Base-by-base conservation (phyloP, 2,113 vertebrate species). In the Daboia siamensis region DNA sequence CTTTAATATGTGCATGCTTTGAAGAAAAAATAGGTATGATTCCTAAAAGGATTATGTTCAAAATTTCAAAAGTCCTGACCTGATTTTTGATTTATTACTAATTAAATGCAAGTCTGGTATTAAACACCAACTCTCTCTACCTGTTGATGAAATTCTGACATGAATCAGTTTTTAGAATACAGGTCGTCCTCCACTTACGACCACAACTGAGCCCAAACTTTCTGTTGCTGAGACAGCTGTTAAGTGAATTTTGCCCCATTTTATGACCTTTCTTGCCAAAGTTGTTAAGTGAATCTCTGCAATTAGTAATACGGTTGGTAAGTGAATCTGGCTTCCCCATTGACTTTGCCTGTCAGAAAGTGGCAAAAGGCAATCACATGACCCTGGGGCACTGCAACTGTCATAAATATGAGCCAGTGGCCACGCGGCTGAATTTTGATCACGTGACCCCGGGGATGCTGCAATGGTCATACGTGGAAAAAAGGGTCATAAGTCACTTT, bases 81-180 rank as follows among this genome's bases (percentile, higher is more conserved):
- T 57, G 84, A 48, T 17, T 74, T 74, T 87, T 87, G n/a, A 9
- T 54, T 69, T 88, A 29, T 39, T 46, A 33, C 74, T 80, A 80
- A 92, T 74, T 92, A 74, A 52, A 88, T 0, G 64, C 54, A 20
- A 84, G 48, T 74, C 74, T 89, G n/a, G 54, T 89, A 8, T 51
- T 91, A 92, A 61, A 0, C 0, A 0, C 1, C 1, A 87, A 1
- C 23, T 12, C 87, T 54, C 11, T 74, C 0, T 2, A 24, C n/a
- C 1, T 26, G 56, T 87, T 33, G 92, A 13, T 1, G 1, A 0
- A 46, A 2, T 0, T 21, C 10, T n/a, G 74, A 33, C 44, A 17
- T 0, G 86, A 29, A 39, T 12, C 15, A 48, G 1, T 51, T 29
- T 0, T 84, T 21, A 1, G 2, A 0, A 13, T 51, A 51, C 48